Conservation (phyloP, 2,113 vertebrate species). For the Mustelus asterias region DNA sequence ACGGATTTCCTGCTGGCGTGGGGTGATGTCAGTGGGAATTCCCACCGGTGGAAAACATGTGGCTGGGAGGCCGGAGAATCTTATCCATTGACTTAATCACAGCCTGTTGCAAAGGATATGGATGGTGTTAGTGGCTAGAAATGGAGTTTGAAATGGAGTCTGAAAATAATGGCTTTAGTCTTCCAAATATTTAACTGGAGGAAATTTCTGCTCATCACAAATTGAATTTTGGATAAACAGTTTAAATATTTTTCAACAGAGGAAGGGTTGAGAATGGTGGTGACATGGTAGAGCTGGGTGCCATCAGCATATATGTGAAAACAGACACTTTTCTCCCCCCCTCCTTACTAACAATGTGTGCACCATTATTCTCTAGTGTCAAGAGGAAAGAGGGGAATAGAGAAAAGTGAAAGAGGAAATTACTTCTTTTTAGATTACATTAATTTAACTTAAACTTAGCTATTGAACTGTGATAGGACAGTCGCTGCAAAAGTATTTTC, state of each 20-base stretch:
- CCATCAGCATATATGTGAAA: not conserved
- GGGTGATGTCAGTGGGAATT: too few relatives aligned
- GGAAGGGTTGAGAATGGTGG: too few relatives aligned
- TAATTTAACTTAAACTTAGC: not conserved
- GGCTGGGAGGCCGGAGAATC: too few relatives aligned
- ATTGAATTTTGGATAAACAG: too few relatives aligned
- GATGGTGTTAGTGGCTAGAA: not conserved
- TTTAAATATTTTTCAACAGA: too few relatives aligned
- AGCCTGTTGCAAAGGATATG: not conserved
- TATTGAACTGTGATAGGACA: not conserved
- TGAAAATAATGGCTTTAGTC: too few relatives aligned
- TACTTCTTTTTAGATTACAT: not conserved
- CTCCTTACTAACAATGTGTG: not conserved
- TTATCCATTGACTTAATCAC: not conserved
- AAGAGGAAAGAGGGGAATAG: not conserved
- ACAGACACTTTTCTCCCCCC: not conserved
- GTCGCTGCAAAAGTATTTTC: not conserved
- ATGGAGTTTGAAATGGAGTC: not conserved
- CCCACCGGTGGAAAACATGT: too few relatives aligned
- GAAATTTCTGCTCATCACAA: too few relatives aligned
- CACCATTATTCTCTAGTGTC: not conserved
- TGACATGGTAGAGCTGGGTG: too few relatives aligned
- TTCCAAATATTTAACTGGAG: too few relatives aligned
- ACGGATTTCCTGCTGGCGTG: too few relatives aligned
- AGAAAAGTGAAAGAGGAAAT: not conserved